phyloP scores from a whole-genome alignment of 2,888 invertebrate species.

The Sisyra terminalis region DNA sequence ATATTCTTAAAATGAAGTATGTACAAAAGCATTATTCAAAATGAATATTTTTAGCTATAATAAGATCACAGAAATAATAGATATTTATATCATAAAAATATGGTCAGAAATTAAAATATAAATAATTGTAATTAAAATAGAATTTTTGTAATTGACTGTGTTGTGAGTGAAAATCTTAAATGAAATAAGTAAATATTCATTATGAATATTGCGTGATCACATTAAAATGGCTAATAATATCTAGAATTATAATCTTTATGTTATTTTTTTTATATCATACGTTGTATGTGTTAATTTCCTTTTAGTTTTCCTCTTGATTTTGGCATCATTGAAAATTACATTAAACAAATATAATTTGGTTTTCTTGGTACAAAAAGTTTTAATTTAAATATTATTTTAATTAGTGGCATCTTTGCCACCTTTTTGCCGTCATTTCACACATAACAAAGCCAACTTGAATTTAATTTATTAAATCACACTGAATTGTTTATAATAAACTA shows the following conservation, averaged over 20 bases:
- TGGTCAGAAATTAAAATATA: not conserved
- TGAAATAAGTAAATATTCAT: slow-evolving; percentile 3
- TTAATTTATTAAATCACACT: slow-evolving; percentile 11
- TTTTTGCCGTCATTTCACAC: slow-evolving; percentile 10
- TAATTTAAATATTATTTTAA: slow-evolving; percentile 21
- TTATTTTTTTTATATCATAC: slow-evolving; percentile 4
- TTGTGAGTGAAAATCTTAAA: not conserved
- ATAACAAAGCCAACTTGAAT: slow-evolving; percentile 14
- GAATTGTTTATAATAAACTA: slow-evolving; percentile 18
- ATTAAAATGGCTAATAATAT: slow-evolving; percentile 7
- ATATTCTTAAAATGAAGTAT: slow-evolving; percentile 2
- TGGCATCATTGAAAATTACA: slow-evolving; percentile 37
- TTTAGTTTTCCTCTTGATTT: slow-evolving; percentile 22
- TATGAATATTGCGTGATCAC: slow-evolving; percentile 6
- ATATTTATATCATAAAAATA: not conserved
- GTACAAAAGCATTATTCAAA: slow-evolving; percentile 6
- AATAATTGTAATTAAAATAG: not conserved
- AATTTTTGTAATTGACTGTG: slow-evolving; percentile 6
- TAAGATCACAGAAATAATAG: slow-evolving; percentile 5
- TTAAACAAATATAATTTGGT: slow-evolving; percentile 45
- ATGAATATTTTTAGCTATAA: slow-evolving; percentile 2
- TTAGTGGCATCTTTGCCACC: slow-evolving; percentile 15
- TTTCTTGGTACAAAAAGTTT: slow-evolving; percentile 33
- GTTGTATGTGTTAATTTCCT: slow-evolving; percentile 7
- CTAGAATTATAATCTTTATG: slow-evolving; percentile 1